Evolutionary conservation across 2,797 vertebrate species (phyloP), one percentile per base, ranked within the genome.

Genomic region (Bryconaethiops microstoma): DNA sequence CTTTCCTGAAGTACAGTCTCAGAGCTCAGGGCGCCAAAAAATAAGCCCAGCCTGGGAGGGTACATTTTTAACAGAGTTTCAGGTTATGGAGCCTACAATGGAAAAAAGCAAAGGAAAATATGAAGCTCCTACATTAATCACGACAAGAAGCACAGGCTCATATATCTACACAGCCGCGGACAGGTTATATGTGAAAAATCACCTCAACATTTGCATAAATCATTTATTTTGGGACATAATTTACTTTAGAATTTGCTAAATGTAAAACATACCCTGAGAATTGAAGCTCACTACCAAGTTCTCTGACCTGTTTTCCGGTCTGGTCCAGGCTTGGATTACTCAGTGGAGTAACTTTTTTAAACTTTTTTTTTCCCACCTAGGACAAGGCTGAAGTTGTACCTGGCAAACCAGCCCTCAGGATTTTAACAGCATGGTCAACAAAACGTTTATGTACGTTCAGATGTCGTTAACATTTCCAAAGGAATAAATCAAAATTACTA

Each of bases 231-330:
- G 19, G 12, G 65, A 17, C 39, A n/a, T n/a, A n/a, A n/a, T n/a
- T n/a, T n/a, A n/a, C 45, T 45, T 21, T 10, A 40, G 39, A 68
- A 42, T 42, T 68, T 68, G 39, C n/a, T 68, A 12, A 68, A 68
- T 45, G 7, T 5, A 45, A 68, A 68, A 21, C 65, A 65, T n/a
- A 7, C 35, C 14, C 29, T 19, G 65, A n/a, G 40, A 68, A 14
- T 14, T 23, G 13, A 40, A 52, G 21, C 19, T 23, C 42, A 13
- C 21, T 14, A 52, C 21, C 14, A 52, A 52, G 52, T 23, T 25
- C 29, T 70, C 48, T 17, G 68, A 70, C 45, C 45, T 70, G 67
- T 52, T 70, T 52, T 70, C 48, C 23, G 68, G 45, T 25, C 40
- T 68, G 3, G 23, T 25, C 67, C 13, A 64, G 29, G 5, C 19